Evolutionary conservation across 2,888 invertebrate genomes (phyloP), one percentile per base, ranked within the genome.

Genomic region (Villa cingulata): DNA sequence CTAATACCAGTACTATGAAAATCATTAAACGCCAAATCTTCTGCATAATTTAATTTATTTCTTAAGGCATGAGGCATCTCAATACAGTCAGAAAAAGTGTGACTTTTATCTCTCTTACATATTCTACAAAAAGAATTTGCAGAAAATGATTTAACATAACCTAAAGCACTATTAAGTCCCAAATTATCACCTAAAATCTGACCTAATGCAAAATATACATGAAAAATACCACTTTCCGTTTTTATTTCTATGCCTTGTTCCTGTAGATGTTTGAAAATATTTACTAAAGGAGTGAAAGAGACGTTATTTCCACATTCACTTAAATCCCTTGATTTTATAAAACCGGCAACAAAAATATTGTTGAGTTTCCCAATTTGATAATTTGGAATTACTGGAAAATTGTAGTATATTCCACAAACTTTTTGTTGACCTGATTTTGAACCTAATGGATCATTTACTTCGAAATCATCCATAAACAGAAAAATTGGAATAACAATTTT

Each of bases 111-210:
- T 27, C 4, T 27, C 9, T 27, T 34, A n/a, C 34, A 34, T 10
- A 7, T 4, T 7, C 34, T 6, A n/a, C 34, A 34, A 34, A 34
- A 34, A 34, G 18, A 49, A 37, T 45, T 53, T 12, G 51, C 48
- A 15, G 36, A 17, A 41, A 55, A 55, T 23, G 48, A 46, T 42
- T 53, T 47, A 15, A 41, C 37, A 29, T 53, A 52, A 3, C 55
- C 55, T 18, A 52, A 38, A 16, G 51, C 23, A 29, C 51, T 40
- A 41, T 54, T 43, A 15, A 53, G 23, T 3, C 48, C 56, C 12
- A 50, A 39, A 49, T 54, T 54, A 44, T 56, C 54, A 2, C 54
- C 53, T 15, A 45, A 12, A 16, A 54, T 36, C 15, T 50, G 32
- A 6, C 47, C 29, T 17, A 50, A n/a, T 19, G 19, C 20, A 46